Conservation (phyloP, 1,140 invertebrate genomes). For the Cydia amplana region DNA sequence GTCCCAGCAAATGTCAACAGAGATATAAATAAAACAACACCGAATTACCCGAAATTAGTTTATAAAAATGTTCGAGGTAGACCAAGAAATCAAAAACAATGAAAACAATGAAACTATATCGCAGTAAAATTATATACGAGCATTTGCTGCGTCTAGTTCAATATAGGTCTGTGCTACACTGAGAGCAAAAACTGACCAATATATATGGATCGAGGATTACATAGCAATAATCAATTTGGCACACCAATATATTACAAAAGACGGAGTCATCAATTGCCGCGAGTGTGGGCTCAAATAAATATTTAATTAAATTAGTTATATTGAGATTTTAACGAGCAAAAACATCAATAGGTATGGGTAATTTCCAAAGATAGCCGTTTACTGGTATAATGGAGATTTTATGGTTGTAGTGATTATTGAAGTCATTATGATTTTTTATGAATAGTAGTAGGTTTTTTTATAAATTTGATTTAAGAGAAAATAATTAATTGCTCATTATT, state of each 20-base stretch:
- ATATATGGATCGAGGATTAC: conserved; percentile 23
- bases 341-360: neutral
- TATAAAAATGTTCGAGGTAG: too few species aligned
- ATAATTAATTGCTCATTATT: too few species aligned
- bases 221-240: neutral
- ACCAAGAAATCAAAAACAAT: too few species aligned
- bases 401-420: neutral
- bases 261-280: conserved; percentile 3
- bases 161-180: neutral
- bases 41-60: too few species aligned
- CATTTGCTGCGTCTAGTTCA: neutral
- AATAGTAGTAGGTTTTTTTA: neutral
- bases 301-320: neutral
- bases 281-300: neutral
- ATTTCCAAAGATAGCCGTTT: neutral
- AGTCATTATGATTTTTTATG: neutral
- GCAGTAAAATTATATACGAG: too few species aligned
- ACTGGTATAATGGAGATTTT: neutral
- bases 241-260: neutral
- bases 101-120: too few species aligned
- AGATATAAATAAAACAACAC: too few species aligned
- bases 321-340: conserved; percentile 11
- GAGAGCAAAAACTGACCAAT: conserved; percentile 17
- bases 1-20: too few species aligned
- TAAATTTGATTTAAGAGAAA: neutral